Conservation (phyloP, 2,113 vertebrate species). For the Tor tambroides region DNA sequence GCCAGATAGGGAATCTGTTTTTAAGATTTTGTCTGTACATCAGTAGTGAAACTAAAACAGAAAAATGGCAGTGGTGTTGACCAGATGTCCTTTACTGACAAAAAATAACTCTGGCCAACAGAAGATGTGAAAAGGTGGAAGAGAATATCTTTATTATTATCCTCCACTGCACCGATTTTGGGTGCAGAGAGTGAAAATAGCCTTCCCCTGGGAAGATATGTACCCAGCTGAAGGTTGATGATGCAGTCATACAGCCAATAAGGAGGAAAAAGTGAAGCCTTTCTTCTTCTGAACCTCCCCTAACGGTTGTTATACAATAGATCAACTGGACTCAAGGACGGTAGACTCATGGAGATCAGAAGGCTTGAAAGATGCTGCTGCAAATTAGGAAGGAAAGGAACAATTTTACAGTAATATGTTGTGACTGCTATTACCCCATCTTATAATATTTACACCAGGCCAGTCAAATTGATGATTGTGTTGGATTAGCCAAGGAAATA, state of each 20-base stretch:
- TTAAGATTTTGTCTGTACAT: neutral
- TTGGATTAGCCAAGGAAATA: neutral
- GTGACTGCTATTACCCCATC: neutral
- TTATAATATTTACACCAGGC: neutral
- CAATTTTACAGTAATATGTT: neutral
- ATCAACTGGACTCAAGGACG: no score
- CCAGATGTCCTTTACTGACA: neutral
- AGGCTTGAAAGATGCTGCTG: neutral
- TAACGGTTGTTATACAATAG: no score
- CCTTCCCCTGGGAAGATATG: neutral
- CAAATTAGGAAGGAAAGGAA: neutral
- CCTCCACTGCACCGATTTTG: neutral
- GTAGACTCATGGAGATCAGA: neutral
- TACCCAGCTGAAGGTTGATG: neutral
- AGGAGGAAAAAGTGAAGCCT: neutral
- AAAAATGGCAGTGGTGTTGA: neutral
- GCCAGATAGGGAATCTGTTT: neutral
- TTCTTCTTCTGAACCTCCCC: no score
- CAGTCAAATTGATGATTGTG: neutral
- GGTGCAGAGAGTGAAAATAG: neutral
- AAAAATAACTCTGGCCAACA: neutral
- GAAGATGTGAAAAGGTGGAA: neutral
- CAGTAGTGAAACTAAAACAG: no score
- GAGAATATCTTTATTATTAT: neutral
- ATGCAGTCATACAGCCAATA: neutral